Base-by-base conservation (phyloP, 2,888 invertebrate species). In the Brenthis ino region DNA sequence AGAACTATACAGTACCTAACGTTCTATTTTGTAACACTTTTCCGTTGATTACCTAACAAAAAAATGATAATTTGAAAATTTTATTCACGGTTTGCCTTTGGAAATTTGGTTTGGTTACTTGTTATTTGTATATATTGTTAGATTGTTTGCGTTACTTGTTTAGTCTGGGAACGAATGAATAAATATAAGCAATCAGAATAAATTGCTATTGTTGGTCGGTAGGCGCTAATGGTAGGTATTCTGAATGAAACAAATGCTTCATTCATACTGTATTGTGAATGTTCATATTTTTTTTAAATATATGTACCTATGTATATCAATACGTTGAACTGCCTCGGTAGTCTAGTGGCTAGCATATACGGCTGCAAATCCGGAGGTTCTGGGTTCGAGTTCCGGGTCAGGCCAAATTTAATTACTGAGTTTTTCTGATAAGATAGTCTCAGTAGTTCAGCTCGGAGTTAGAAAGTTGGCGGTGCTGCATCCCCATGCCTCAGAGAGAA, bases 101-200 rank as follows among this genome's bases (percentile, higher is more conserved):
- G 55, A 48, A 57, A 48, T 56, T 67, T 67, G 64, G 37, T 64
- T 66, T 28, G 64, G 33, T 57, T 68, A 51, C 69, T 75, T 74
- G 75, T 74, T 74, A 72, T 67, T 65, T 57, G 72, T 74, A 68
- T 70, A 60, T 72, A 71, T 67, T 72, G 69, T 72, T 74, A 56
- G 65, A 54, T 70, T 64, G 67, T 67, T 70, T 65, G 58, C 57
- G 68, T 64, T 63, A 56, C 65, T 70, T 65, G 64, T 66, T 67
- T 65, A 57, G 65, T 60, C 66, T 37, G 66, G 28, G 57, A 68
- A 65, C 68, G 66, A 72, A 80, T 81, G 80, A 81, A 82, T 83
- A 81, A 82, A 80, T 82, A 81, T 75, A 71, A 66, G 64, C 70
- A 66, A 76, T 75, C 72, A 69, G 72, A 73, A 76, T 77, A 69